These are phyloP conservation scores for Cervus canadensis DNA, from an alignment of 2,113 vertebrate species.

Conservation along the genomic window DNA sequence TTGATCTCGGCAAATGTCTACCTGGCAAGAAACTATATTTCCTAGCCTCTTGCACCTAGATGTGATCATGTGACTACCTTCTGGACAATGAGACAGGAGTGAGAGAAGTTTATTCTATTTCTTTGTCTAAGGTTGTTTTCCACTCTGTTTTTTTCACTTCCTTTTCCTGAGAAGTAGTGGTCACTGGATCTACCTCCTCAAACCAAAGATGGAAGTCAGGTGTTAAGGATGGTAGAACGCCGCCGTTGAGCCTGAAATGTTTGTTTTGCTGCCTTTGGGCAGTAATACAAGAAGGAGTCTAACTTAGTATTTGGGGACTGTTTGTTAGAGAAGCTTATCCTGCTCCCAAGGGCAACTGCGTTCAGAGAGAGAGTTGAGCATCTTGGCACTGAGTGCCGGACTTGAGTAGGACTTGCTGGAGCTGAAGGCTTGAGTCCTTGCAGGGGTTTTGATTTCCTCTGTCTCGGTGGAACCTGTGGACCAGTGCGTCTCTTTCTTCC, in stretches of 20 bases:
- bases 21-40: not conserved
- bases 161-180: not conserved
- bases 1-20: not conserved
- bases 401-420: not conserved
- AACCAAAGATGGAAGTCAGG: not conserved
- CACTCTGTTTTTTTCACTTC: not conserved
- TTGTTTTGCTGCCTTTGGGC: not conserved
- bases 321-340: not conserved
- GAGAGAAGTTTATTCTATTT: not conserved
- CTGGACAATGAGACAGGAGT: not conserved
- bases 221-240: not conserved
- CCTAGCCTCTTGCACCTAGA: not conserved
- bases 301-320: not conserved
- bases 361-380: not conserved
- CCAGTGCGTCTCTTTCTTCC: not conserved
- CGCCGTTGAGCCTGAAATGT: not conserved
- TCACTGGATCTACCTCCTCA: not conserved
- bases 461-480: not conserved
- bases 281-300: not conserved
- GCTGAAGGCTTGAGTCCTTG: not conserved
- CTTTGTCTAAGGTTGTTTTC: not conserved
- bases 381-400: not conserved
- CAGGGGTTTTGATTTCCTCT: not conserved
- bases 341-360: not conserved
- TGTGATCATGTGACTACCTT: not conserved